phyloP scores from a whole-genome alignment of 2,797 vertebrate genomes.

The Acanthornis magna region DNA sequence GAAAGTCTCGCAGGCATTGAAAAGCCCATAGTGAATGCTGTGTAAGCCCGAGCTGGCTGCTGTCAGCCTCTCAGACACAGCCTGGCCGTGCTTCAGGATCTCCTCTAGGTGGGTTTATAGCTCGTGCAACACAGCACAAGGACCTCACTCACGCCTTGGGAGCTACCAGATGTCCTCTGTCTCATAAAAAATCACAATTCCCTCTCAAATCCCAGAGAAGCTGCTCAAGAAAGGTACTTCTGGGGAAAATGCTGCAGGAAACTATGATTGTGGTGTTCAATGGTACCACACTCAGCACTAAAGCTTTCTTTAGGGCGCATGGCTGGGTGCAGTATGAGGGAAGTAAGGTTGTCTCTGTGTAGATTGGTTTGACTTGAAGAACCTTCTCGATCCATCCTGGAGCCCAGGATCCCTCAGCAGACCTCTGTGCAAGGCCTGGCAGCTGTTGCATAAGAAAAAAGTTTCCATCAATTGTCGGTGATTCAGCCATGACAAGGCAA shows the following conservation, averaged over 20 bases:
- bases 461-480: background rate
- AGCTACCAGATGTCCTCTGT: background rate
- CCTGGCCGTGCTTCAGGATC: background rate
- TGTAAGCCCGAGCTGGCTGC: background rate
- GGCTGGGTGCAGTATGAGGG: background rate
- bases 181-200: background rate
- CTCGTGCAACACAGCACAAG: rapidly evolving
- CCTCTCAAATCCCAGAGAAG: background rate
- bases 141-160: background rate
- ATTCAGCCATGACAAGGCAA: background rate
- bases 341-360: background rate
- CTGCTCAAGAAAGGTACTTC: background rate
- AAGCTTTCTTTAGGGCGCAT: background rate
- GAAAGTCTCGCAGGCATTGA: background rate
- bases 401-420: background rate
- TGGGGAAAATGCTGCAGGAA: background rate
- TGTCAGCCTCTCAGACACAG: background rate
- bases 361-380: background rate
- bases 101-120: background rate
- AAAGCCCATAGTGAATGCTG: background rate
- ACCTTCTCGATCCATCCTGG: background rate
- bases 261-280: rapidly evolving
- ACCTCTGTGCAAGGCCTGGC: background rate
- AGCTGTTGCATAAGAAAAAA: background rate
- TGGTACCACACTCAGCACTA: background rate